These are phyloP conservation scores for Orthosia gracilis DNA, from an alignment of 2,888 invertebrate genomes.

Conservation along the genomic window DNA sequence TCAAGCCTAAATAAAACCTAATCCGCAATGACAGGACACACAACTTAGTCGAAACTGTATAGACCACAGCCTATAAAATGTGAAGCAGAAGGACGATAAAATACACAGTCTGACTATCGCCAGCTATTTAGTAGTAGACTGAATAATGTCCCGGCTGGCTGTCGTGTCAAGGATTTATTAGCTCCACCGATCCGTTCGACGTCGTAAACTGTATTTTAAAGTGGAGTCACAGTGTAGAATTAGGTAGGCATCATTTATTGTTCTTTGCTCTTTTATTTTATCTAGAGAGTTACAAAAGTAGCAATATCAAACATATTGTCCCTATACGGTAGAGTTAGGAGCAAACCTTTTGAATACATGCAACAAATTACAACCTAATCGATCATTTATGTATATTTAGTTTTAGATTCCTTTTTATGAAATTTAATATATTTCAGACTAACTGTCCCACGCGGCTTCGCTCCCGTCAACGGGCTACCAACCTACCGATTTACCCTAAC, in stretches of 20 bases:
- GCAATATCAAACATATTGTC: not conserved
- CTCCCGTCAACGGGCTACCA: too few species aligned
- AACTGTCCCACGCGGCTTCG: too few species aligned
- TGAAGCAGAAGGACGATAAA: constrained; percentile 52
- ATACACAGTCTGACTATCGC: constrained; percentile 46
- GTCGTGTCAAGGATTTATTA: constrained; percentile 58
- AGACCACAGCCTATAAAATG: constrained; percentile 51
- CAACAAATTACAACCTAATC: too few species aligned
- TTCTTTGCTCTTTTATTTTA: not conserved
- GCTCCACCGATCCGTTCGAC: constrained; percentile 54
- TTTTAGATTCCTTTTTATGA: too few species aligned
- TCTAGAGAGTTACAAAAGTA: not conserved
- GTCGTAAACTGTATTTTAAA: constrained; percentile 58
- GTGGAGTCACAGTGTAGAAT: constrained; percentile 23
- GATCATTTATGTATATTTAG: too few species aligned
- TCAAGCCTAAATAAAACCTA: constrained; percentile 19
- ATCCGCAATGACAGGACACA: constrained; percentile 14
- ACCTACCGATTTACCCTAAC: too few species aligned
- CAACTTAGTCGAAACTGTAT: constrained; percentile 28
- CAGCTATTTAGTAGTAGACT: constrained; percentile 54
- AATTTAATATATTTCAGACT: constrained; percentile 7
- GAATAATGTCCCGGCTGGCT: constrained; percentile 43
- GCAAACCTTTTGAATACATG: too few species aligned
- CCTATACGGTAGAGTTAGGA: too few species aligned
- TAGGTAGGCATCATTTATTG: not conserved